Evolutionary conservation across 2,113 vertebrate species (phyloP).

Genomic region (Myrmophylax atrothorax): DNA sequence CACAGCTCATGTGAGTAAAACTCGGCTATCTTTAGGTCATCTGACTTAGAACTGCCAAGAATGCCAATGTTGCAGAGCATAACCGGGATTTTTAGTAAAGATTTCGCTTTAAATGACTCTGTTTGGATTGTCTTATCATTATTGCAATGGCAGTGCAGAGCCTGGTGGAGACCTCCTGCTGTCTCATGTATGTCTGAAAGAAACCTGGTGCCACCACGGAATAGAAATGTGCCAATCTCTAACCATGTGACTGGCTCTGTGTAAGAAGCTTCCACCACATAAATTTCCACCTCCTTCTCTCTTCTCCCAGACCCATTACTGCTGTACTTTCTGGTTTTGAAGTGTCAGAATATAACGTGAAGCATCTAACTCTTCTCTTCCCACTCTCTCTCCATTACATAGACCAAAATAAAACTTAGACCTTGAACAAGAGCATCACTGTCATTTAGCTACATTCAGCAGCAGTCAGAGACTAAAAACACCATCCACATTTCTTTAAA

Average conservation of each 20-base stretch:
- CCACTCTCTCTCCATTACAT: background rate
- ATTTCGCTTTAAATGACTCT: background rate
- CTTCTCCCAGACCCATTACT: background rate
- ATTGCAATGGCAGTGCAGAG: background rate
- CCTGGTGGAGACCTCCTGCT: background rate
- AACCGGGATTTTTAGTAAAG: background rate
- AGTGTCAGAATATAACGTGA: background rate
- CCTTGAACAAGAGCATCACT: background rate
- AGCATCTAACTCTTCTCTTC: background rate
- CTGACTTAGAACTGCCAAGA: background rate
- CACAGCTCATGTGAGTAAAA: background rate
- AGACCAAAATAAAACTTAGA: background rate
- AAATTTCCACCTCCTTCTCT: background rate
- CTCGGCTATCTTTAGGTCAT: background rate
- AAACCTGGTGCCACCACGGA: background rate
- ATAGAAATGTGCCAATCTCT: background rate
- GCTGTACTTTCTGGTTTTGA: background rate
- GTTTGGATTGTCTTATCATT: background rate
- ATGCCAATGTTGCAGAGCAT: background rate
- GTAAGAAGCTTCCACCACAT: background rate
- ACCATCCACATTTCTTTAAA: constrained; percentile 20
- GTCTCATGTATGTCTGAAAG: background rate
- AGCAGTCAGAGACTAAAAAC: background rate
- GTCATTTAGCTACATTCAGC: background rate
- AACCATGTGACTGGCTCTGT: background rate